Base-by-base conservation (phyloP, 2,113 vertebrate genomes). In the Eudyptes chrysolophus region DNA sequence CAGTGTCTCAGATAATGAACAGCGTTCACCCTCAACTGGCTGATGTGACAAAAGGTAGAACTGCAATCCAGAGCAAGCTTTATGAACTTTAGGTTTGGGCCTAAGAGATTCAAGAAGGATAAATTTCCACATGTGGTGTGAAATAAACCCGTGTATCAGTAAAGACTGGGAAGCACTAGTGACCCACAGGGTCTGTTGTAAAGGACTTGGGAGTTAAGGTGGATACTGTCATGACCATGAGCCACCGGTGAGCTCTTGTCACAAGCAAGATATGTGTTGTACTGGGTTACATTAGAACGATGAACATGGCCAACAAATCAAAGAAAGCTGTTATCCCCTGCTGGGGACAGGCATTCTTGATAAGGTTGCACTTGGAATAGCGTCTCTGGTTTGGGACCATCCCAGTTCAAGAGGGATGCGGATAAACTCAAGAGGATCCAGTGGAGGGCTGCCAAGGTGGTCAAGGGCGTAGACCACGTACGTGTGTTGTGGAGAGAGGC, bases 291-390 rank as follows among this genome's bases (percentile, higher is more conserved):
- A 32, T 29, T 42, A 5, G 34, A 74, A 34, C 0, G 2, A 14
- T 42, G 55, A 60, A n/a, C 8, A 1, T 29, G 51, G 42, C 36
- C n/a, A 75, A 7, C 6, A 58, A 52, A 55, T 15, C 26, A 52
- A 52, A 62, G 75, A 44, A 79, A 72, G 44, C 24, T 85, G 17
- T n/a, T 88, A 21, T 8, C 11, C 19, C 17, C 13, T 6, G 44
- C 26, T 76, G 11, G 8, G 18, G 11, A 5, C 3, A 1, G n/a
- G 32, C 1, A 0, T 57, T 87, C 68, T 57, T 68, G 9, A 11
- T 52, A 42, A 48, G n/a, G 29, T 76, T 93, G 26, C 16, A 4
- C 16, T 36, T 69, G 36, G 36, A 44, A 44, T 84, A n/a, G 61
- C 4, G 5, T 44, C 3, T 36, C 44, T 84, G 32, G 7, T 62